These are phyloP conservation scores for Tortricodes alternella DNA, from an alignment of 2,888 invertebrate species.

Conservation along the genomic window DNA sequence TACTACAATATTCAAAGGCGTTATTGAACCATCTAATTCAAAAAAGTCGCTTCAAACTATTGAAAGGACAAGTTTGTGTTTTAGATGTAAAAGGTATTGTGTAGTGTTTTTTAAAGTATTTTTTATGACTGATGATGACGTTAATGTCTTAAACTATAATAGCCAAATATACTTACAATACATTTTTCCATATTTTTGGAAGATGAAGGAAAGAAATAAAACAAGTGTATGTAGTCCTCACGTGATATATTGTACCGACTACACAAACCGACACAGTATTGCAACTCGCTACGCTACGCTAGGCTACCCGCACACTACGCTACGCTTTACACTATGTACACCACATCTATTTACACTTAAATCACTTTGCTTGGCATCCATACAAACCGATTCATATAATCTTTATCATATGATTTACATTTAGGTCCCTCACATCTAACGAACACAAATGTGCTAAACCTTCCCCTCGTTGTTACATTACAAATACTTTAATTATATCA, in stretches of 20 bases:
- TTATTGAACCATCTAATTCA: too few relatives aligned
- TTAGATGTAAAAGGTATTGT: too few relatives aligned
- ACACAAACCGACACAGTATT: conserved; percentile 27
- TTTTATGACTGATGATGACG: too few relatives aligned
- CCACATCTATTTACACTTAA: conserved; percentile 24
- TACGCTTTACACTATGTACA: conserved; percentile 28
- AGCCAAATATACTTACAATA: too few relatives aligned
- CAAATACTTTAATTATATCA: neutral
- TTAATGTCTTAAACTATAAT: too few relatives aligned
- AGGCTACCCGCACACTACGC: conserved; percentile 10
- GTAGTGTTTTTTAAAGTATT: too few relatives aligned
- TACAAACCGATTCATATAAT: conserved; percentile 6
- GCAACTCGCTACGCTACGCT: conserved; percentile 23
- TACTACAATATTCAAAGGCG: too few relatives aligned
- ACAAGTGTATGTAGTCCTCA: conserved; percentile 14
- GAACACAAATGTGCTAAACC: conserved; percentile 2
- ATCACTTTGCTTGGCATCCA: conserved; percentile 16
- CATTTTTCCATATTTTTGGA: neutral
- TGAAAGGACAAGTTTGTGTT: too few relatives aligned
- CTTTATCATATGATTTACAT: conserved; percentile 5
- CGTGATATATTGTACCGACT: conserved; percentile 29
- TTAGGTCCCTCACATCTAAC: conserved; percentile 7
- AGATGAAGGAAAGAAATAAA: conserved; percentile 6
- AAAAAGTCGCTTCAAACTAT: too few relatives aligned
- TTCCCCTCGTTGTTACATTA: neutral